Conservation (phyloP, 2,888 invertebrate species). For the Rhagonycha fulva region DNA sequence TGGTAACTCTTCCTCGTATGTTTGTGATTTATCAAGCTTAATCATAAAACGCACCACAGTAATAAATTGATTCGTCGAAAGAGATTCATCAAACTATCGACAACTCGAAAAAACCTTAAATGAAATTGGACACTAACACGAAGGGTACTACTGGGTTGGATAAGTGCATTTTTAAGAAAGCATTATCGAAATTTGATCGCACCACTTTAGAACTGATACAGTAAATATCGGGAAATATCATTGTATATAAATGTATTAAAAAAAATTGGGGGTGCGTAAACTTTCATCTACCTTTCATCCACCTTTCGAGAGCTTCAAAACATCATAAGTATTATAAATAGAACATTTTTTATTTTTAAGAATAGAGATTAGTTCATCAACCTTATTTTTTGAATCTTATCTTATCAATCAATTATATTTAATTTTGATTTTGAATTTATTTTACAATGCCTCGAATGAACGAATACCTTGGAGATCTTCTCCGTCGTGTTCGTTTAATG, state of each 20-base stretch:
- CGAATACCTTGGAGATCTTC: too few species aligned
- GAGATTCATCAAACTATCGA: slow-evolving; percentile 9
- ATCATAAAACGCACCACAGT: not conserved
- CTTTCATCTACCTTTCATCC: not conserved
- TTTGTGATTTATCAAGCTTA: not conserved
- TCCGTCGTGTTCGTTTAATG: too few species aligned
- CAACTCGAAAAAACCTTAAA: slow-evolving; percentile 19
- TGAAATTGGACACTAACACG: slow-evolving; percentile 28
- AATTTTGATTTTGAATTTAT: too few species aligned
- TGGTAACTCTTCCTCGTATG: not conserved
- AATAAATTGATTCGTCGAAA: not conserved
- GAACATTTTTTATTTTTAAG: too few species aligned
- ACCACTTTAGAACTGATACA: slow-evolving; percentile 22
- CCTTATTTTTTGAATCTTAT: too few species aligned
- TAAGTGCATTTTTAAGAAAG: slow-evolving; percentile 27
- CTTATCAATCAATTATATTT: too few species aligned
- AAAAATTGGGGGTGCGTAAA: not conserved
- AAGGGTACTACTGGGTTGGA: slow-evolving; percentile 22
- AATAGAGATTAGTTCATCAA: too few species aligned
- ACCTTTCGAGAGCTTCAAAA: too few species aligned
- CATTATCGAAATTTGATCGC: slow-evolving; percentile 27
- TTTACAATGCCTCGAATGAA: too few species aligned
- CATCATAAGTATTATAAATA: too few species aligned
- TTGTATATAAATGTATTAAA: not conserved
- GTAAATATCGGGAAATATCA: slow-evolving; percentile 7